Base-by-base conservation (phyloP, 2,888 invertebrate genomes). In the Melinopterus prodromus region DNA sequence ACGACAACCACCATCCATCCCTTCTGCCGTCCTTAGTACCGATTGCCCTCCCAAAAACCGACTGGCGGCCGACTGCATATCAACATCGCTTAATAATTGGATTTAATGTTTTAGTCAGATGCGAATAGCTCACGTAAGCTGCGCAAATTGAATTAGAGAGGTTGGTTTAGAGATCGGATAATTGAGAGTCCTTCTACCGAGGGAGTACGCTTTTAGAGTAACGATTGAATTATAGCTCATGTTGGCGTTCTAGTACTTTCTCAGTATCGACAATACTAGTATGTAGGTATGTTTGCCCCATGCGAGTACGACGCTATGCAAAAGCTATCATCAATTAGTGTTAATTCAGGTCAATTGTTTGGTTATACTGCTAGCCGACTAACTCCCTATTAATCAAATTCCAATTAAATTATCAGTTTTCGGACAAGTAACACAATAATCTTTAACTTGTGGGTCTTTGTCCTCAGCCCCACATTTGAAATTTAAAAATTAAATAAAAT, bases 51-150 rank as follows among this genome's bases (percentile, higher is more conserved):
- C 53, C 53, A 53, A 53, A 53, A 53, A 53, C 53, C 53, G 53
- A 53, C 53, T 53, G 53, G 9, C 12, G 53, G 5, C 53, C 53
- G 53, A 53, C 53, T 53, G 53, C 53, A 53, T 53, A 53, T 53
- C 53, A 53, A 53, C 53, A 53, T 53, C 53, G 53, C 53, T 53
- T 53, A 53, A 53, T 53, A 53, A 53, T 53, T 53, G 53, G 53
- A 53, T 53, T 53, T 53, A 53, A 53, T 53, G 53, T 53, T 53
- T 53, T 53, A 53, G 53, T 53, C 53, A 53, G 53, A 53, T 53
- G 53, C 53, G 53, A 53, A 53, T 53, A 53, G 53, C 12, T 9
- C 53, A 3, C 12, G 9, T 53, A 53, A 53, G 53, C 53, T 53
- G 53, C 5, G 53, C 53, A 53, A 53, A 53, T 53, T 53, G 53